phyloP scores from a whole-genome alignment of 2,888 invertebrate genomes.

The Agonopterix alstromeriana region DNA sequence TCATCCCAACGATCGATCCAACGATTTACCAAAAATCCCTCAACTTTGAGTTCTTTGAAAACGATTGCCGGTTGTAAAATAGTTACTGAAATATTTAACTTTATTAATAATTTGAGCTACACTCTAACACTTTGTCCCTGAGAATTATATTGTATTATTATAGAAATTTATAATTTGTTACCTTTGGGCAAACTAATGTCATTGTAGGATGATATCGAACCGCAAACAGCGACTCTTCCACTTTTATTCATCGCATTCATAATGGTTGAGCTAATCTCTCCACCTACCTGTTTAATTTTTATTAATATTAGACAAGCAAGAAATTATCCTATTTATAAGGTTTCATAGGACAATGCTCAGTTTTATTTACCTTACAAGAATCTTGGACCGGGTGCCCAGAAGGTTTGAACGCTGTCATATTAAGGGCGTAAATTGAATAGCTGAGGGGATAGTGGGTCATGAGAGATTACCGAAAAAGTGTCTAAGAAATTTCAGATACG shows the following conservation, averaged over 20 bases:
- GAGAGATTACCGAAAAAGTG: too few species aligned
- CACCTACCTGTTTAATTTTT: conserved; percentile 78
- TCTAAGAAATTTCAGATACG: too few species aligned
- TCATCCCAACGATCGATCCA: conserved; percentile 79
- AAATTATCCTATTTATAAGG: not conserved
- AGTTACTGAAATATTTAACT: conserved; percentile 38
- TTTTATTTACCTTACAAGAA: too few species aligned
- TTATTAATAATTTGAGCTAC: not conserved
- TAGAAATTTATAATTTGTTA: conserved; percentile 8
- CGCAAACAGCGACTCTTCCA: conserved; percentile 83
- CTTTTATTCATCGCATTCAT: conserved; percentile 79
- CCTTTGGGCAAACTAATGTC: conserved; percentile 56
- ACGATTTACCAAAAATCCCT: conserved; percentile 78
- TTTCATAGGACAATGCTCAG: too few species aligned
- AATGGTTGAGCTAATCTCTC: conserved; percentile 80
- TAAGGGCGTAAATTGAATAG: too few species aligned
- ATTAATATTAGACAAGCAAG: not conserved
- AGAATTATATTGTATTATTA: not conserved
- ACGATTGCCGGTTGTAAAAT: conserved; percentile 78
- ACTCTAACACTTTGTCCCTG: not conserved
- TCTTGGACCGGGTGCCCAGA: too few species aligned
- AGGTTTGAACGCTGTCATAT: too few species aligned
- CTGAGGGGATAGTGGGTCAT: too few species aligned
- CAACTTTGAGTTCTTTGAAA: conserved; percentile 79
- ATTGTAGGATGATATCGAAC: conserved; percentile 82